A percentile compares a stretch with the other conserved stretches of the same genome.
Evolutionary conservation across 2,113 vertebrate genomes (phyloP).

Genomic region (Hippoglossus stenolepis): DNA sequence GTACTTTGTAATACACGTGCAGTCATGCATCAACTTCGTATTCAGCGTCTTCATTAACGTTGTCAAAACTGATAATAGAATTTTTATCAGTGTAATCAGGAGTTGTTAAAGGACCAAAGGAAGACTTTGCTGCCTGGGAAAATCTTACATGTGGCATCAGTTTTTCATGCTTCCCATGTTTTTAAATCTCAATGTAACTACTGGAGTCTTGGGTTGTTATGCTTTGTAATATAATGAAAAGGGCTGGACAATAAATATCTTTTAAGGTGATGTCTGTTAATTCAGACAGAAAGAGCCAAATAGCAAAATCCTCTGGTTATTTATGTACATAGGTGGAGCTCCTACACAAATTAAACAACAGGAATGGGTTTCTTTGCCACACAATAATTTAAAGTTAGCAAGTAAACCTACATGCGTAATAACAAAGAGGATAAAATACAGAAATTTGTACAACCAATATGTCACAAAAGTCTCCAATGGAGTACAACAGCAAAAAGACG

Average conservation of each 20-base stretch:
- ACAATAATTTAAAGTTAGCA: no score
- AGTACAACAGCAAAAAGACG: no score
- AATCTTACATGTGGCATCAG: neutral
- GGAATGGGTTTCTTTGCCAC: no score
- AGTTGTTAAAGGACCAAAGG: neutral
- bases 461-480: no score
- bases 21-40: constrained; percentile 38
- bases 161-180: neutral
- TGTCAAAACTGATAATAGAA: constrained; percentile 33
- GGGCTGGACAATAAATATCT: no score
- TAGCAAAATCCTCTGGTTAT: neutral
- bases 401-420: no score
- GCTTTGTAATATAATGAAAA: no score
- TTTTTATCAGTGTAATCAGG: neutral
- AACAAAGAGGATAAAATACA: no score
- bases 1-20: constrained; percentile 46
- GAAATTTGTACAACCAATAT: no score
- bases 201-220: no score
- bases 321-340: neutral
- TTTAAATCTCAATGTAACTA: no score
- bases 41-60: constrained; percentile 29
- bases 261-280: no score
- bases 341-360: neutral
- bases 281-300: neutral
- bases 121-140: neutral